Evolutionary conservation across 2,113 vertebrate species (phyloP).

Genomic region (Hydrolagus affinis): DNA sequence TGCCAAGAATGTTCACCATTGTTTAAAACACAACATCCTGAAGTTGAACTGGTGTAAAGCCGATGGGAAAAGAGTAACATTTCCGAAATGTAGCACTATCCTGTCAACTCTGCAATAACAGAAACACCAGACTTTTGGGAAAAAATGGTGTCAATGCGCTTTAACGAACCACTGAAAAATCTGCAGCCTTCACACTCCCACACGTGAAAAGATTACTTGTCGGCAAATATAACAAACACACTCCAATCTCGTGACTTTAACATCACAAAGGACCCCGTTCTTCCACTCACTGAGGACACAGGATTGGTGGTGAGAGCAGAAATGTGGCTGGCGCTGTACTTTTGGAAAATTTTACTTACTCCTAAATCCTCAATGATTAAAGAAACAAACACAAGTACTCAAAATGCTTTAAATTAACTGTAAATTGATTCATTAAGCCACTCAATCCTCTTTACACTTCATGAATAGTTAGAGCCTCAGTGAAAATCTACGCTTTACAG

Average conservation of each 20-base stretch:
- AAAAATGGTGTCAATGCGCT: background rate
- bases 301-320: background rate
- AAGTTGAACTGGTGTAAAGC: background rate
- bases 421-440: too few species aligned
- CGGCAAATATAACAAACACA: constrained; percentile 27
- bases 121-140: background rate
- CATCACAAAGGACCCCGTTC: background rate
- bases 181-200: background rate
- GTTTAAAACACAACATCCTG: constrained; percentile 28
- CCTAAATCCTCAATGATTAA: too few species aligned
- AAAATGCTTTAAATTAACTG: too few species aligned
- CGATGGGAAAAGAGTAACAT: constrained; percentile 24
- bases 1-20: constrained; percentile 19
- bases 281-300: background rate
- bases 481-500: too few species aligned
- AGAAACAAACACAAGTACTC: too few species aligned
- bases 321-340: too few species aligned
- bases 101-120: background rate
- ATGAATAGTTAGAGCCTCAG: too few species aligned
- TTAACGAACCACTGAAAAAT: constrained; percentile 19
- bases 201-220: constrained; percentile 13
- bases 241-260: background rate
- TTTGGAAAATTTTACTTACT: too few species aligned
- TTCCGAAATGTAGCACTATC: background rate
- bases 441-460: too few species aligned